Base-by-base conservation (phyloP, 1,140 invertebrate species). In the Drosophila busckii region DNA sequence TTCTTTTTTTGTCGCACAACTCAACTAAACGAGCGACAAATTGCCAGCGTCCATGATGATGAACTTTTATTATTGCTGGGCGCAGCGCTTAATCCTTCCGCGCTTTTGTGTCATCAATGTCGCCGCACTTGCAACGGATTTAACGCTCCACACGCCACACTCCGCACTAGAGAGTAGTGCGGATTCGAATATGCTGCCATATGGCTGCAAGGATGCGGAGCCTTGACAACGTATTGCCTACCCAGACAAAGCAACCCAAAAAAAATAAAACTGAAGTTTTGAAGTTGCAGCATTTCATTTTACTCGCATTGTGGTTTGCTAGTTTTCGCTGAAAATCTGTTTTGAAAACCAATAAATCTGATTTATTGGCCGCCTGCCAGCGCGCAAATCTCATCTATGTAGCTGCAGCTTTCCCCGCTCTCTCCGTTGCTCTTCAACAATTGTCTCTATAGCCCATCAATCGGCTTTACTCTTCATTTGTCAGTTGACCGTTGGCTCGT, bases 261-360 rank as follows among this genome's bases (percentile, higher is more conserved):
- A 40, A 10, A 31, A 41, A 20, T 23, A 37, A 34, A 52, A 63
- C 10, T 61, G 31, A 40, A 56, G 37, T 68, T n/a, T n/a, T n/a
- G n/a, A n/a, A n/a, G n/a, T n/a, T n/a, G n/a, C n/a, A n/a, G n/a
- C 45, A 52, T 37, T 59, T 62, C 48, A 44, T 50, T 78, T 64
- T 65, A 54, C 54, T 75, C 63, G 50, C 29, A 55, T 65, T 73
- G 64, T 62, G 75, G 75, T 58, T 46, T 55, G 56, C 7, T 26
- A 29, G 42, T 40, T 49, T 58, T 29, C 44, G 44, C 41, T 32
- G 69, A 61, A 73, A 82, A 82, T 82, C 75, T 82, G 75, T 75
- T 83, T 75, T 83, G 61, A 83, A 83, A 82, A 82, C 76, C 75
- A 82, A 82, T 82, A 82, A 82, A 83, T 83, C 75, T 70, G 76